phyloP scores from a whole-genome alignment of 1,140 invertebrate genomes.

The Cyrtorhinus lividipennis region DNA sequence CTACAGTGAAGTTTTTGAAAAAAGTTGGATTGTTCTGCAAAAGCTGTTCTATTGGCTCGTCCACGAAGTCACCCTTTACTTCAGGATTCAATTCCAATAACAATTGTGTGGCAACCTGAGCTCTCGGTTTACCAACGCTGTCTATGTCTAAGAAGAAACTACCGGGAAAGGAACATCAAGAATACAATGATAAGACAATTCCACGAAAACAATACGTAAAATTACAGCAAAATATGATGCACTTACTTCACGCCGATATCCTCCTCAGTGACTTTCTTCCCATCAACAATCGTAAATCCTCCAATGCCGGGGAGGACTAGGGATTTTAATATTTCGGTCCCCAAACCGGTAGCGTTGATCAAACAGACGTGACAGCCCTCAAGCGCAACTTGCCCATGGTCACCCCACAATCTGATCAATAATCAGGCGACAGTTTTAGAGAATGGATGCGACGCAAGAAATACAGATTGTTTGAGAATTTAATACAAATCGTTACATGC shows the following conservation, averaged over 20 bases:
- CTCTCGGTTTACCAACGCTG: constrained; percentile 65
- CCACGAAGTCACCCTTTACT: constrained; percentile 80
- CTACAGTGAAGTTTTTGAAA: constrained; percentile 75
- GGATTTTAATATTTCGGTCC: constrained; percentile 90
- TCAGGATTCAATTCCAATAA: constrained; percentile 86
- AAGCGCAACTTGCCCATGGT: constrained; percentile 81
- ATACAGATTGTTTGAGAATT: background rate
- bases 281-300: constrained; percentile 92
- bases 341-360: constrained; percentile 85
- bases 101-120: constrained; percentile 62
- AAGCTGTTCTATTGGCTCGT: constrained; percentile 72
- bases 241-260: constrained; percentile 83
- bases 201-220: too few species aligned
- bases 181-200: too few species aligned
- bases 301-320: constrained; percentile 88
- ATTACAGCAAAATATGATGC: too few species aligned
- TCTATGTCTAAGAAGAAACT: constrained; percentile 69
- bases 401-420: constrained; percentile 82
- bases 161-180: background rate
- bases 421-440: background rate
- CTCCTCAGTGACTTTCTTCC: constrained; percentile 66
- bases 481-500: constrained; percentile 30
- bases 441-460: constrained; percentile 8
- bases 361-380: constrained; percentile 83
- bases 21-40: constrained; percentile 74